These are phyloP conservation scores for Alsophila aescularia DNA, from an alignment of 2,888 invertebrate genomes.

Conservation along the genomic window DNA sequence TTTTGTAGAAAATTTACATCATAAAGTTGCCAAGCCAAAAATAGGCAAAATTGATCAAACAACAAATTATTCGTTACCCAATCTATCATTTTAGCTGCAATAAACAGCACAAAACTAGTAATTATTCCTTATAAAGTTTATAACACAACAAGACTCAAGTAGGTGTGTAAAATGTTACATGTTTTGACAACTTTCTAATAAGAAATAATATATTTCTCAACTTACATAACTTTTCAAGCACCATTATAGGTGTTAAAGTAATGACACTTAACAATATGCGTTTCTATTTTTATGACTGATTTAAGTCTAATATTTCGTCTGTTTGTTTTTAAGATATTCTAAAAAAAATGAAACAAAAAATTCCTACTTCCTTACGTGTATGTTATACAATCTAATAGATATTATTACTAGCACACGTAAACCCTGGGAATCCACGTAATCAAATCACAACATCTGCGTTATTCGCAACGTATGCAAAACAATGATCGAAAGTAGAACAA, in stretches of 20 bases:
- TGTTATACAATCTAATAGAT: conserved; percentile 8
- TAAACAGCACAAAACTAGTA: conserved; percentile 23
- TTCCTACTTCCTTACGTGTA: conserved; percentile 1
- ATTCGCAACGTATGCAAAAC: conserved; percentile 16
- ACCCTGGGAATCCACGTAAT: conserved; percentile 4
- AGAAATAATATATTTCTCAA: conserved; percentile 17
- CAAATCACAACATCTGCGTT: background rate
- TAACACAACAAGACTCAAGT: conserved; percentile 3
- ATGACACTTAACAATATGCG: conserved; percentile 15
- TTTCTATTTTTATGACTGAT: conserved; percentile 24
- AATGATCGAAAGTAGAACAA: conserved; percentile 13
- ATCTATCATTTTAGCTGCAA: conserved; percentile 18
- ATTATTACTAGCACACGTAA: background rate
- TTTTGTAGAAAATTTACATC: no score
- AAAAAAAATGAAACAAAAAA: no score
- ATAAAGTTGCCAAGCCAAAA: background rate
- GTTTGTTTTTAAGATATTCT: no score
- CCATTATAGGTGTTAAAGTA: conserved; percentile 19
- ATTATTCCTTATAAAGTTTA: conserved; percentile 31
- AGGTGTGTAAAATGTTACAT: conserved; percentile 17
- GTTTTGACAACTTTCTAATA: conserved; percentile 38
- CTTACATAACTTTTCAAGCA: conserved; percentile 25
- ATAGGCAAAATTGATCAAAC: conserved; percentile 17
- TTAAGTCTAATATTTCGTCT: conserved; percentile 7
- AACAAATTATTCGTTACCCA: conserved; percentile 11